phyloP scores from a whole-genome alignment of 2,888 invertebrate species.

The Drosophila diplacantha region DNA sequence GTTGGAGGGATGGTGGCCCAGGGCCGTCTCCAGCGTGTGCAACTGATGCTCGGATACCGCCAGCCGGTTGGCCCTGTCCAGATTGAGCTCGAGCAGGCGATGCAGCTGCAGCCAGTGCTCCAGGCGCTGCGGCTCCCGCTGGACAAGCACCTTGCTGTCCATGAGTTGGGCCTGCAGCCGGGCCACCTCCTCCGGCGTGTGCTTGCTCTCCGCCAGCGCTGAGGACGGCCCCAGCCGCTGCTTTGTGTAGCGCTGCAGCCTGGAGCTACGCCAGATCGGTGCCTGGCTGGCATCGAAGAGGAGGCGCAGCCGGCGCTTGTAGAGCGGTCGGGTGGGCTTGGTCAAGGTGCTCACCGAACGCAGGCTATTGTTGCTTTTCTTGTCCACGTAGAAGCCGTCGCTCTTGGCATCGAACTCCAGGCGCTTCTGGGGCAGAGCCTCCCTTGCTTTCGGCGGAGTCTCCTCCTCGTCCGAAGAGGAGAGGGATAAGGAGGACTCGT shows the following conservation, averaged over 20 bases:
- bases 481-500: not conserved
- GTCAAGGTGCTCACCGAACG: slow-evolving; percentile 81
- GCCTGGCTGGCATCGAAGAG: not conserved
- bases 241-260: not conserved
- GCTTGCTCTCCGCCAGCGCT: slow-evolving; percentile 1
- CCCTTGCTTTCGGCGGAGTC: not conserved
- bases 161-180: slow-evolving; percentile 78
- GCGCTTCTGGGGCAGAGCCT: not conserved
- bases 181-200: slow-evolving; percentile 79
- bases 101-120: slow-evolving; percentile 82
- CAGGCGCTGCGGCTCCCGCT: slow-evolving; percentile 74
- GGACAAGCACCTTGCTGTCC: slow-evolving; percentile 20
- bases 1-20: slow-evolving; percentile 80
- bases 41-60: slow-evolving; percentile 80
- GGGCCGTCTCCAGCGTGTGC: slow-evolving; percentile 81
- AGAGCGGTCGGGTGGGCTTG: slow-evolving; percentile 82
- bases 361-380: slow-evolving; percentile 80
- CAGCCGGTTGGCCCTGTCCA: slow-evolving; percentile 70
- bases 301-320: slow-evolving; percentile 43
- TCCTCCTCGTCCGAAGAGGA: not conserved
- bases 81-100: slow-evolving; percentile 79
- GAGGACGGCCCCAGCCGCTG: not conserved
- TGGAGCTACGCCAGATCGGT: slow-evolving; percentile 27
- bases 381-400: slow-evolving; percentile 82
- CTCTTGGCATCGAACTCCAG: slow-evolving; percentile 67